Conservation (phyloP, 2,888 invertebrate species). For the Adelognathus sp. region DNA sequence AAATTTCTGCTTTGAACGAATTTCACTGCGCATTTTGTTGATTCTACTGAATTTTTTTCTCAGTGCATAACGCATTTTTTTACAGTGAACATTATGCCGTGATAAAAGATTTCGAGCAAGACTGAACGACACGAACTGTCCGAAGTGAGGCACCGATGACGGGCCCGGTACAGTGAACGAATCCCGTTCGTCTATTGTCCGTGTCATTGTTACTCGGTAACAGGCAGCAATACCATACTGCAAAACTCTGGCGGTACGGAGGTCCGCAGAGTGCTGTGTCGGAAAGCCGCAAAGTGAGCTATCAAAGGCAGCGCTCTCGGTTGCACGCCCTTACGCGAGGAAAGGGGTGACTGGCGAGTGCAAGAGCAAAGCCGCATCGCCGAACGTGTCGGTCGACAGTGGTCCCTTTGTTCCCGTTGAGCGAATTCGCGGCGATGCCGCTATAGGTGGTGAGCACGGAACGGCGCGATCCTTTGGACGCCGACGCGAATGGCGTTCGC, state of each 20-base stretch:
- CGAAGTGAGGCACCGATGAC: too few species aligned
- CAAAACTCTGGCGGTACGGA: background rate
- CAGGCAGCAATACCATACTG: background rate
- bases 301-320: conserved; percentile 60
- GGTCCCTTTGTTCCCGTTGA: conserved; percentile 59
- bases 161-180: background rate
- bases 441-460: conserved; percentile 9
- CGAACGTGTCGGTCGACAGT: conserved; percentile 40
- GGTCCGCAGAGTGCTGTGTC: conserved; percentile 16
- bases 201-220: background rate
- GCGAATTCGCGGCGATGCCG: conserved; percentile 20
- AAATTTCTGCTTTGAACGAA: too few species aligned
- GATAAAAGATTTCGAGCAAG: too few species aligned
- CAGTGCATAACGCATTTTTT: too few species aligned
- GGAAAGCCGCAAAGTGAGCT: conserved; percentile 64
- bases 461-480: conserved; percentile 38
- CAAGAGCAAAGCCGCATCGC: conserved; percentile 7
- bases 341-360: conserved; percentile 10
- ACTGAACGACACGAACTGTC: too few species aligned
- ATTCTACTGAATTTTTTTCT: too few species aligned
- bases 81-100: too few species aligned
- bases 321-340: conserved; percentile 22
- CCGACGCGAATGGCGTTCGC: conserved; percentile 25
- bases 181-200: too few species aligned
- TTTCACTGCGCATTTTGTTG: too few species aligned